Evolutionary conservation across 1,140 invertebrate genomes (phyloP).

Genomic region (Drosophila pallidifrons): DNA sequence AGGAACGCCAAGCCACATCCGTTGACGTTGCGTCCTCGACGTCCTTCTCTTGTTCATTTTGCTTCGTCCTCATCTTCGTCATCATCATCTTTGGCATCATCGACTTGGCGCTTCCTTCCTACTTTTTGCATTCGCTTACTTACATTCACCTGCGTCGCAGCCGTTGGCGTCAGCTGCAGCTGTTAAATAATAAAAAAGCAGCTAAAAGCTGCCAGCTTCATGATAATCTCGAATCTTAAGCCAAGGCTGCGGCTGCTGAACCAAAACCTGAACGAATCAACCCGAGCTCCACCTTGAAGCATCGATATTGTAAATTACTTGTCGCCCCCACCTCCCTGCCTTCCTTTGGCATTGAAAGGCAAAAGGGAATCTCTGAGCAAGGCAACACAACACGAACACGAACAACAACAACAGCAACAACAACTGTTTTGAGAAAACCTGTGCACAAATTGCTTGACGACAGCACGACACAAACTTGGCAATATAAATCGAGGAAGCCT

Average conservation of each 20-base stretch:
- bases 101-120: background rate
- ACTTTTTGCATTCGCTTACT: background rate
- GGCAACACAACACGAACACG: background rate
- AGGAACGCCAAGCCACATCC: conserved; percentile 23
- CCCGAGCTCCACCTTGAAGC: background rate
- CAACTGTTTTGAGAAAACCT: too few species aligned
- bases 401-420: too few species aligned
- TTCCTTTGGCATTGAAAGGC: conserved; percentile 20
- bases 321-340: background rate
- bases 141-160: conserved; percentile 31
- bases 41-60: background rate
- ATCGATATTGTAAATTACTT: conserved; percentile 50
- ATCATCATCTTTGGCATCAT: background rate
- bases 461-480: too few species aligned
- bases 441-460: background rate
- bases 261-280: background rate
- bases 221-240: conserved; percentile 51
- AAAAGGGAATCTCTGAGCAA: conserved; percentile 20
- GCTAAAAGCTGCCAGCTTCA: conserved; percentile 45
- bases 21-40: conserved; percentile 6
- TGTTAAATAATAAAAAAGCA: conserved; percentile 53
- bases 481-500: background rate
- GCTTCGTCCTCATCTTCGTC: background rate
- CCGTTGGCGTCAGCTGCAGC: conserved; percentile 37
- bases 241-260: conserved; percentile 30